Base-by-base conservation (phyloP, 2,888 invertebrate species). In the Lordiphosa fenestrarum region DNA sequence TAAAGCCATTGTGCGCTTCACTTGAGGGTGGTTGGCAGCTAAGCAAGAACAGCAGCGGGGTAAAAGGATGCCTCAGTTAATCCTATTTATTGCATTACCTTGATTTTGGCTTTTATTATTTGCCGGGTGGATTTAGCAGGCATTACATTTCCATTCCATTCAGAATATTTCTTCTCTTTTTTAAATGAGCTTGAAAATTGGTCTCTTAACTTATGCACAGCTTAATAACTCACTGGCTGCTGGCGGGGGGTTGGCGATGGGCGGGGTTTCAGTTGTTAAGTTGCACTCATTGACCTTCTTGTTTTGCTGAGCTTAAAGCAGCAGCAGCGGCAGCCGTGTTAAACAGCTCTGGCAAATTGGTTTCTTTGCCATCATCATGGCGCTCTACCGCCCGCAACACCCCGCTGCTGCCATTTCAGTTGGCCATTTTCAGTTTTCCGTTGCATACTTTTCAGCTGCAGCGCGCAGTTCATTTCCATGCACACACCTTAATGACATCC, bases 341-440 rank as follows among this genome's bases (percentile, higher is more conserved):
- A 62, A 78, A 82, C 72, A 69, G 72, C 61, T 63, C 64, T 53
- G 55, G 83, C 67, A 84, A 78, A 78, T 78, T 78, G 85, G 83
- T 83, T 78, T 83, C 78, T 70, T 83, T 75, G 42, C 69, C 54
- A 57, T 61, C 81, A 76, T 74, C 72, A 67, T 55, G 35, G 48
- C 33, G 44, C 42, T 48, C 46, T 15, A 30, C 9, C 33, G 3
- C 35, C 15, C 15, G 3, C n/a, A n/a, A n/a, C n/a, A n/a, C 35
- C 25, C 5, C 13, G 19, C 13, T 7, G 38, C 69, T 7, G 38
- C 69, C 76, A 73, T 65, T 53, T 67, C 77, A 55, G 58, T 73
- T 69, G 68, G 74, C 71, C 61, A 62, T 65, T 71, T 73, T 68
- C 53, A 60, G 69, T 65, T 71, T 73, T 68, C 53, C 57, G 69